Base-by-base conservation (phyloP, 2,888 invertebrate genomes). In the Cancer borealis region DNA sequence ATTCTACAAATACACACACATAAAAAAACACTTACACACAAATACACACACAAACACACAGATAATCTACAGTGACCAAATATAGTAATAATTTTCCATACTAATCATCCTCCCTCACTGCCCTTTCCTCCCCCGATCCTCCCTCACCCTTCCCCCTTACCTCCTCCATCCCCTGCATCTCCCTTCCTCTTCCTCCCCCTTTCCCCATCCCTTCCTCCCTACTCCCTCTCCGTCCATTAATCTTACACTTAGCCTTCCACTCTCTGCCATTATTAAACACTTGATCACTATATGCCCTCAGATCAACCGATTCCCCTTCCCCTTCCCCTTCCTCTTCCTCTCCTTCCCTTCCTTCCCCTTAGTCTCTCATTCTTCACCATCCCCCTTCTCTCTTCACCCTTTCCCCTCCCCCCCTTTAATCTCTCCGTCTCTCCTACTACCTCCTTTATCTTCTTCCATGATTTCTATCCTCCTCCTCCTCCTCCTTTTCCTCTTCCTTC, bases 231-330 rank as follows among this genome's bases (percentile, higher is more conserved):
- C 66, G 66, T n/a, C 21, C 47, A 21, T 46, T 73, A 79, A 84
- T 92, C 79, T 46, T 66, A 47, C 73, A 21, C 90, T 66, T 66
- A 10, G 60, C n/a, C 12, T 45, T 47, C 26, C 73, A 66, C 92
- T 46, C 79, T 84, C 79, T 45, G 92, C 92, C 92, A 60, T 47
- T 66, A 92, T 66, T 21, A 91, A 91, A 60, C 39, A 91, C 66
- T 21, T 60, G 39, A 60, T 66, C 79, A 92, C 92, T 79, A 1
- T 79, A 79, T 79, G 8, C 30, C 79, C 79, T 79, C 26, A 26
- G 4, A 26, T 30, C 79, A 8, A 4, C 26, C 79, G 6, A 0
- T 30, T 14, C 30, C 12, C 26, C 12, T 10, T 12, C 30, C 30
- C 30, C 30, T 26, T 10, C 10, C 73, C 26, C 73, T 79, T 5